A percentile compares a stretch with the other conserved stretches of the same genome.
phyloP scores from a whole-genome alignment of 2,113 vertebrate genomes.

The Amphiprion percula region DNA sequence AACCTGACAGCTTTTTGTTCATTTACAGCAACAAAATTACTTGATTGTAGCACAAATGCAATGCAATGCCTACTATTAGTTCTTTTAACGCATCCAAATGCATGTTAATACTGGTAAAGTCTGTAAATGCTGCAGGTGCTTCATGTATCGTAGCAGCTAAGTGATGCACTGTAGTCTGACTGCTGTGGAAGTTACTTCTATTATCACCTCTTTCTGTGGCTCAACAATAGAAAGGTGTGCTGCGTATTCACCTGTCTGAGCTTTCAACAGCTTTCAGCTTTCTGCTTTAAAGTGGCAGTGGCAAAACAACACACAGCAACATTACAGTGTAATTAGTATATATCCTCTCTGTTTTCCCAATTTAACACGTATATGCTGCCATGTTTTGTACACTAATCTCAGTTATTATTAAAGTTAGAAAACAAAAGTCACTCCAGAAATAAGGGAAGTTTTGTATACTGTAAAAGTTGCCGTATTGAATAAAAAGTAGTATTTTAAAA shows the following conservation, averaged over 20 bases:
- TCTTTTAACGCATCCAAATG: too few species aligned
- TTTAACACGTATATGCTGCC: too few species aligned
- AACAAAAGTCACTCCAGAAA: neutral
- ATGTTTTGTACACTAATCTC: neutral
- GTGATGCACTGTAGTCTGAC: neutral
- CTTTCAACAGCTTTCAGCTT: too few species aligned
- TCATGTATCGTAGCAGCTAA: neutral
- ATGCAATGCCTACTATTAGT: too few species aligned
- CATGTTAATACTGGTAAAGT: neutral
- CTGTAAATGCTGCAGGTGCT: neutral
- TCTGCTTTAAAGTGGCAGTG: conserved; percentile 12
- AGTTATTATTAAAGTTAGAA: neutral
- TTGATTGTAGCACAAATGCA: too few species aligned
- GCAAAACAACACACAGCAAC: neutral
- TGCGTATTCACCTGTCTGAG: neutral
- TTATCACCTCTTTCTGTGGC: neutral
- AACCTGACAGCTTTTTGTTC: too few species aligned
- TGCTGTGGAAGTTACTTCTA: neutral
- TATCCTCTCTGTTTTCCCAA: neutral
- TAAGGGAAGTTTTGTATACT: too few species aligned
- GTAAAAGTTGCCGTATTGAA: too few species aligned
- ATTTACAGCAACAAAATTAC: too few species aligned
- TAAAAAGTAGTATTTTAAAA: too few species aligned
- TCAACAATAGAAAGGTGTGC: conserved; percentile 3
- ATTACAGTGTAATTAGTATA: too few species aligned